These are phyloP conservation scores for Streblospio benedicti DNA, from an alignment of 1,140 invertebrate species.

Conservation along the genomic window DNA sequence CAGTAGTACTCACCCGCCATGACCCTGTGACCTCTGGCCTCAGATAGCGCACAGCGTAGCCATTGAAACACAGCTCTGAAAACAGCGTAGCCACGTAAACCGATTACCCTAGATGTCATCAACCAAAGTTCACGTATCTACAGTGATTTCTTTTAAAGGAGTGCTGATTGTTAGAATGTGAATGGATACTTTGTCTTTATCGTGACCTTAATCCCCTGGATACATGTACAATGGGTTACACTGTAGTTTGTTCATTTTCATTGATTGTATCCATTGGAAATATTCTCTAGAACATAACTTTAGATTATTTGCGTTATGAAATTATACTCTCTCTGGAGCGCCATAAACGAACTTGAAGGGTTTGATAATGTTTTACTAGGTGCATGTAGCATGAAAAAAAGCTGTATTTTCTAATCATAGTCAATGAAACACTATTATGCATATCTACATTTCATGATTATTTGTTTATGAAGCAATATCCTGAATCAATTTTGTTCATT, in stretches of 20 bases:
- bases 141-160: neutral
- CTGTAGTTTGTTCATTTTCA: neutral
- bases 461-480: too few relatives aligned
- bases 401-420: too few relatives aligned
- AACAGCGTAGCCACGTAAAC: neutral
- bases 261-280: too few relatives aligned
- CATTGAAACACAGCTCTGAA: constrained; percentile 35
- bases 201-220: neutral
- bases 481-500: too few relatives aligned
- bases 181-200: neutral
- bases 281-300: too few relatives aligned
- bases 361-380: too few relatives aligned
- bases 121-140: neutral
- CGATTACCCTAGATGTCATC: neutral
- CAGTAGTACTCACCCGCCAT: constrained; percentile 37
- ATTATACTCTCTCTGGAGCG: too few relatives aligned
- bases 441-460: too few relatives aligned
- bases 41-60: constrained; percentile 39
- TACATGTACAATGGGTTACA: neutral
- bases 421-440: too few relatives aligned
- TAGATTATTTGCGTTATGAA: too few relatives aligned
- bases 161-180: neutral
- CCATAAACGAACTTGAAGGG: too few relatives aligned
- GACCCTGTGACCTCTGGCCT: constrained; percentile 36
- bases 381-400: too few relatives aligned